phyloP scores from a whole-genome alignment of 2,888 invertebrate species.

The Anodontia alba region DNA sequence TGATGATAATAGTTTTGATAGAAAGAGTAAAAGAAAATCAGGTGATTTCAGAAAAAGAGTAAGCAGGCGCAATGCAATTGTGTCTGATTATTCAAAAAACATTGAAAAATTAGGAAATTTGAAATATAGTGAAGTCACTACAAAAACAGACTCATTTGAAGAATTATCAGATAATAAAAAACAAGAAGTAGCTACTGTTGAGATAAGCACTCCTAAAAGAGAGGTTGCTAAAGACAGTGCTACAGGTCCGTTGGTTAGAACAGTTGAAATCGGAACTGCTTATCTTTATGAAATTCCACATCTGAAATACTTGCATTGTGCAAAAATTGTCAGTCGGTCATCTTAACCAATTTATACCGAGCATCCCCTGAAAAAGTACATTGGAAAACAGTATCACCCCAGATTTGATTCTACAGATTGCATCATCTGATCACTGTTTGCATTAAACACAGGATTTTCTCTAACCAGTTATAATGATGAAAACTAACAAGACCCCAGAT shows the following conservation, averaged over 20 bases:
- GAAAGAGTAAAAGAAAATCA: background rate
- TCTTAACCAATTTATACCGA: background rate
- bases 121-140: background rate
- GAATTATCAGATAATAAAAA: background rate
- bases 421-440: too few relatives aligned
- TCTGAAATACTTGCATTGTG: constrained; percentile 52
- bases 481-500: too few relatives aligned
- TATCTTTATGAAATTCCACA: constrained; percentile 52
- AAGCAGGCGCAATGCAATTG: constrained; percentile 3
- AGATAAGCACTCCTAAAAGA: background rate
- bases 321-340: constrained; percentile 48
- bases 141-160: background rate
- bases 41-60: background rate
- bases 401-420: too few relatives aligned
- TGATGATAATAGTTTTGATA: background rate
- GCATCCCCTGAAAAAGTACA: too few relatives aligned
- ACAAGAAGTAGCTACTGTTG: background rate
- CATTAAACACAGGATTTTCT: too few relatives aligned
- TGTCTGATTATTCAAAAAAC: background rate
- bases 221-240: background rate
- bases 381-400: too few relatives aligned
- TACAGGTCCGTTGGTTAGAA: background rate
- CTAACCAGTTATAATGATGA: too few relatives aligned
- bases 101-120: background rate
- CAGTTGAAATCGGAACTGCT: constrained; percentile 40